Base-by-base conservation (phyloP, 2,113 vertebrate species). In the Eonycteris spelaea region DNA sequence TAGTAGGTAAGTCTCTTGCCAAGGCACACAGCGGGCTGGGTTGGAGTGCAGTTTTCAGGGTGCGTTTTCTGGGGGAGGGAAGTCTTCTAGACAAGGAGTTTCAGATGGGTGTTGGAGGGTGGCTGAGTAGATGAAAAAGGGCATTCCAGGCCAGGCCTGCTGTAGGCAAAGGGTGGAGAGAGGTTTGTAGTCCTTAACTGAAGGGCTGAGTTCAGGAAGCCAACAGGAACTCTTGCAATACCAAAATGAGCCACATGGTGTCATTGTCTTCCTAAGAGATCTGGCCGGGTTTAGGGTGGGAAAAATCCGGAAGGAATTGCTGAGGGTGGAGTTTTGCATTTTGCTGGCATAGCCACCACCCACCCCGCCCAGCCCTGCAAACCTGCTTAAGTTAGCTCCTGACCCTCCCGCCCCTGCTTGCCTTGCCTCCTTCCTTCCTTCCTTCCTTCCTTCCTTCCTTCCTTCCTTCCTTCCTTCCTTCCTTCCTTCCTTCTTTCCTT, bases 181-280 rank as follows among this genome's bases (percentile, higher is more conserved):
- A 55, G 3, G 38, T 22, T 9, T 59, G 30, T 55, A 59, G 59
- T 35, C n/a, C 67, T 61, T 67, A 53, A 82, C 18, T 4, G 22
- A 59, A 88, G 26, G n/a, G 35, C 14, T 55, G 33, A n/a, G 12
- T 89, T 82, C 21, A 86, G 63, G 33, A 10, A 9, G 16, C 67
- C 19, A 30, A 43, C 28, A 5, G 59, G 63, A 79, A 84, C 16
- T 61, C 35, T 21, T 89, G 95, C 83, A 94, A 92, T 97, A 65
- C 43, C 51, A 10, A 79, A 74, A 70, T 61, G 1, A 35, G 78
- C 96, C 97, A 43, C 91, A 45, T 11, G 86, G 89, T 88, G 97
- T 92, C 97, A 28, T 67, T 15, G 75, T 97, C 63, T 43, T 86
- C 67, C 55, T 63, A 74, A 53, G 59, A 82, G 22, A 30, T 86